phyloP scores from a whole-genome alignment of 92 coral and sea anemone genomes.

The Porites evermanni region DNA sequence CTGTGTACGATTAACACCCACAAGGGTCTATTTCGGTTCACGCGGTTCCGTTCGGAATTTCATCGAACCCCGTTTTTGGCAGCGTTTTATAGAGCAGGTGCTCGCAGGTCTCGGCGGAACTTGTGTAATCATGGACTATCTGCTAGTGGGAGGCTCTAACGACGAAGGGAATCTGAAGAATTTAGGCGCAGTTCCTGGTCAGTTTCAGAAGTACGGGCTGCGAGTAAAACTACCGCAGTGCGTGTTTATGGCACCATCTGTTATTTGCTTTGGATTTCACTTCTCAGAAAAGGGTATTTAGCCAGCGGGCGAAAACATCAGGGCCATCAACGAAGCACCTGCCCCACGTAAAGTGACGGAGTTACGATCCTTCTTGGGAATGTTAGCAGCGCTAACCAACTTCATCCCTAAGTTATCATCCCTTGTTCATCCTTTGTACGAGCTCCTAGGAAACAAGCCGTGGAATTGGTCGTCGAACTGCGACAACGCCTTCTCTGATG shows the following conservation, averaged over 20 bases:
- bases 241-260: conserved; percentile 25
- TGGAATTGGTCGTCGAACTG: conserved; percentile 16
- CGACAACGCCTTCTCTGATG: conserved; percentile 6
- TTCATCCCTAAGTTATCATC: conserved; percentile 29
- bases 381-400: conserved; percentile 30
- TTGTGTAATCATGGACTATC: conserved; percentile 30
- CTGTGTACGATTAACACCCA: conserved; percentile 44
- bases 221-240: conserved; percentile 25
- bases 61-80: conserved; percentile 47
- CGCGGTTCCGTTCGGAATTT: conserved; percentile 50
- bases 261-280: conserved; percentile 33
- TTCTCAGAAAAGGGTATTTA: conserved; percentile 4
- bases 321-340: conserved; percentile 44
- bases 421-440: conserved; percentile 27
- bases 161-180: conserved; percentile 31
- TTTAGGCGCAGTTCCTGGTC: conserved; percentile 24
- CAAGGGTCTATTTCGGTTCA: conserved; percentile 39
- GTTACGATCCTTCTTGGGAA: conserved; percentile 27
- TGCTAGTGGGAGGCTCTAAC: conserved; percentile 30
- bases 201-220: conserved; percentile 33
- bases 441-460: conserved; percentile 37
- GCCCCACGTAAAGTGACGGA: conserved; percentile 44
- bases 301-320: conserved; percentile 25
- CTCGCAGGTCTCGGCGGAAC: conserved; percentile 29
- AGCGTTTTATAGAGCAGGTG: conserved; percentile 51